Evolutionary conservation across 2,888 invertebrate species (phyloP), one percentile per base, ranked within the genome.

Genomic region (Leptopilina syphax): DNA sequence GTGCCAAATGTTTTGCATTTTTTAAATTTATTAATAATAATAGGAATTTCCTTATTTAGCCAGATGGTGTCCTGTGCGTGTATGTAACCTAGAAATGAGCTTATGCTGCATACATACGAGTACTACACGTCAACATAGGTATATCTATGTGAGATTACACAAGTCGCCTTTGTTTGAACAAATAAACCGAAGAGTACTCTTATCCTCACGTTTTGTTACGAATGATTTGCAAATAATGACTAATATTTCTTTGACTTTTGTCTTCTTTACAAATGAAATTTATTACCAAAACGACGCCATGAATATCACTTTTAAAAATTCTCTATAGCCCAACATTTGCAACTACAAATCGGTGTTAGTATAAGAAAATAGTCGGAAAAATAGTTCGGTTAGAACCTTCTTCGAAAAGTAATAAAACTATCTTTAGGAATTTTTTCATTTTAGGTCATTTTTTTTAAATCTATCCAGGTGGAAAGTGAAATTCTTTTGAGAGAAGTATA

Each of bases 171-270:
- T 73, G 73, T 73, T 73, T 73, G 73, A 54, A 73, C 57, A 6
- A 73, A 57, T 73, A 73, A 73, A 60, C 73, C 54, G 41, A 18
- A 73, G 57, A 73, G 73, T 73, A 34, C 73, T 57, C 73, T 73
- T 73, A 73, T 73, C 73, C 73, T 54, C 73, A 73, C 73, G 73
- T 73, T 34, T 73, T 41, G 41, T 34, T 60, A 60, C 73, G 73
- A 57, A 54, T 57, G 73, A 73, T 73, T 34, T 34, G 73, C 73
- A 73, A 73, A 73, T 73, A 73, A 73, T 73, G 73, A 73, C 73
- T 73, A 73, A 73, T 57, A 73, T 57, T 73, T 27, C n/a, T n/a
- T 50, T 27, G 13, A 73, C 57, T 73, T 57, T 73, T 73, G 57
- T 57, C 57, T 41, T 34, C 73, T 34, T 24, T 13, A 27, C 27